Conservation (phyloP, 2,113 vertebrate genomes). For the Chaenogobius annularis region DNA sequence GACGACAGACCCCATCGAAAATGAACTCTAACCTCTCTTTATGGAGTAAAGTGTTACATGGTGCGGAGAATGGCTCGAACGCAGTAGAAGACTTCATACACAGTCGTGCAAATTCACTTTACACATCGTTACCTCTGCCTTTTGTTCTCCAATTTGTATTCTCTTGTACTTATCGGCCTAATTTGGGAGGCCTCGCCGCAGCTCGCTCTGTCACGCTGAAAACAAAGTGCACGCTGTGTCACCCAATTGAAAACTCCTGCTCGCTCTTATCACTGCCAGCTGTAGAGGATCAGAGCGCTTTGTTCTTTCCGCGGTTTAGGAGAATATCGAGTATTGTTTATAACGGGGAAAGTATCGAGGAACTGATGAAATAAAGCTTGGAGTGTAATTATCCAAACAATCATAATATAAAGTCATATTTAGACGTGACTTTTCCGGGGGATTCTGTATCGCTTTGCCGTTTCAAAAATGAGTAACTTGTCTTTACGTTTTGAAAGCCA, state of each 20-base stretch:
- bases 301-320: slow-evolving; percentile 8
- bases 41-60: neutral
- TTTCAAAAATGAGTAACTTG: too few relatives aligned
- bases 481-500: too few relatives aligned
- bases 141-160: slow-evolving; percentile 7
- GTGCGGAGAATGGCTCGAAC: neutral
- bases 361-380: too few relatives aligned
- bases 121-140: slow-evolving; percentile 2
- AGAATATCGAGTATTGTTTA: too few relatives aligned
- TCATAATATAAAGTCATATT: too few relatives aligned
- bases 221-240: slow-evolving; percentile 12
- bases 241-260: slow-evolving; percentile 23
- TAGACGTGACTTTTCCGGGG: too few relatives aligned
- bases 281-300: slow-evolving; percentile 28
- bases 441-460: too few relatives aligned
- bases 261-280: slow-evolving; percentile 21
- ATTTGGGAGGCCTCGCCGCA: slow-evolving; percentile 21
- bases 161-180: slow-evolving; percentile 24
- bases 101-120: slow-evolving; percentile 6
- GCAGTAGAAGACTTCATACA: neutral
- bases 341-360: too few relatives aligned
- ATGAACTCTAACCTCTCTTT: neutral
- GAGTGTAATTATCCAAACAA: too few relatives aligned
- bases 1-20: too few relatives aligned
- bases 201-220: slow-evolving; percentile 4